These are phyloP conservation scores for Solea senegalensis DNA, from an alignment of 2,113 vertebrate genomes.

Conservation along the genomic window DNA sequence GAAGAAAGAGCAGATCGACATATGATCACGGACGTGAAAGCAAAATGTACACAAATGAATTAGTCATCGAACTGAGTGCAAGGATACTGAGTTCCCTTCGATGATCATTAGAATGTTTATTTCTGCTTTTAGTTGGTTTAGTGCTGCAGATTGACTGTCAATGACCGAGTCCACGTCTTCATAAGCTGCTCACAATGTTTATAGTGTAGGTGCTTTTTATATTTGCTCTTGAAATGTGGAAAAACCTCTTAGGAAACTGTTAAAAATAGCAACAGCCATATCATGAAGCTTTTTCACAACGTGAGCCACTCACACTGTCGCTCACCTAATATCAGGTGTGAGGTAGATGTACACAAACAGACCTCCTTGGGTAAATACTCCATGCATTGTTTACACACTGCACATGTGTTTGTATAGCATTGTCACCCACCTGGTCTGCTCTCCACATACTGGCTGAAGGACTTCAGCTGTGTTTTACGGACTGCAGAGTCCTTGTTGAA, in stretches of 20 bases:
- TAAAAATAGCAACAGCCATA: not conserved
- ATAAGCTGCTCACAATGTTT: too few species aligned
- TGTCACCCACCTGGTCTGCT: conserved; percentile 90
- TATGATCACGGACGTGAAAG: not conserved
- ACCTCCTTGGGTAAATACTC: conserved; percentile 39
- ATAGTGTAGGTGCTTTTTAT: too few species aligned
- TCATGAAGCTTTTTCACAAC: not conserved
- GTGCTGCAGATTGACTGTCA: not conserved
- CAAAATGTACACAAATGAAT: not conserved
- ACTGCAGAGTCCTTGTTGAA: conserved; percentile 95
- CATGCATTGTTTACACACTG: conserved; percentile 6
- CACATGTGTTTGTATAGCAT: conserved; percentile 1
- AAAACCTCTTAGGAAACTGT: not conserved
- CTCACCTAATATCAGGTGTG: too few species aligned
- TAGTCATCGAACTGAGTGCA: too few species aligned
- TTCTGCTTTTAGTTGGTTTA: not conserved
- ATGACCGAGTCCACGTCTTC: too few species aligned
- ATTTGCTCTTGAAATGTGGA: not conserved
- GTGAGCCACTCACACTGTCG: too few species aligned
- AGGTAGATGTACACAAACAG: conserved; percentile 8
- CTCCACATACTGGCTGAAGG: conserved; percentile 98
- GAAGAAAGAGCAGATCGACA: conserved; percentile 67
- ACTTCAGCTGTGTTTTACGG: conserved; percentile 97
- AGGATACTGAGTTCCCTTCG: too few species aligned
- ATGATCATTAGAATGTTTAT: too few species aligned